phyloP scores from a whole-genome alignment of 2,113 vertebrate genomes.

The Hucho hucho region DNA sequence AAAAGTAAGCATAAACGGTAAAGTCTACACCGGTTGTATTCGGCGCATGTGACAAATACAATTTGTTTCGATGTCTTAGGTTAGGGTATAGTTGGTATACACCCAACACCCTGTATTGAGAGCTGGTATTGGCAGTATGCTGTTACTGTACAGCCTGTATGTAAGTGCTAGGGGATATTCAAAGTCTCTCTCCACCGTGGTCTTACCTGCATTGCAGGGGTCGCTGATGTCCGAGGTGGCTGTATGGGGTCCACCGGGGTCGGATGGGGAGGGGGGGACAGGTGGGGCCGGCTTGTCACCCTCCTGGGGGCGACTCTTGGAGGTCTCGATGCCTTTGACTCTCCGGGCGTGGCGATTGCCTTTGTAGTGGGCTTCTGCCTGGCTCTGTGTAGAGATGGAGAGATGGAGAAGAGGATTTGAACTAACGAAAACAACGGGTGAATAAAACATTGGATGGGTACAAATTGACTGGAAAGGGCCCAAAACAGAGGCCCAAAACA shows the following conservation, averaged over 20 bases:
- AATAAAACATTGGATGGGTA: constrained; percentile 31
- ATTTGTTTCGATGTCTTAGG: too few species aligned
- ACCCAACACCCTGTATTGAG: not conserved
- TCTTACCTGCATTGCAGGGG: constrained; percentile 67
- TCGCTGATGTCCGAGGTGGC: constrained; percentile 56
- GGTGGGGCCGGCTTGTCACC: constrained; percentile 68
- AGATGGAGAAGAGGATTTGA: not conserved
- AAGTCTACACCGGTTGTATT: too few species aligned
- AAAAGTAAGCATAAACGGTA: too few species aligned
- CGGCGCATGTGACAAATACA: too few species aligned
- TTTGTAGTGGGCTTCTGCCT: constrained; percentile 94
- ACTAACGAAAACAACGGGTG: constrained; percentile 19
- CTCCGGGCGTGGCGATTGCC: constrained; percentile 90
- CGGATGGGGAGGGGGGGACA: constrained; percentile 66
- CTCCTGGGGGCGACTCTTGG: constrained; percentile 83
- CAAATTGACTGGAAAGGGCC: not conserved
- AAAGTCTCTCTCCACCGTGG: not conserved
- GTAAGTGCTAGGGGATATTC: not conserved
- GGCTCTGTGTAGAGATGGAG: constrained; percentile 71
- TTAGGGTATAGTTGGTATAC: not conserved
- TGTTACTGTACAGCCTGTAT: too few species aligned
- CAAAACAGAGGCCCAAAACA: not conserved
- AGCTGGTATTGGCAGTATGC: not conserved
- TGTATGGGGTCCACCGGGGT: constrained; percentile 55
- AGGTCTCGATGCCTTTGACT: constrained; percentile 91